phyloP scores from a whole-genome alignment of 2,113 vertebrate species.

The Zosterops borbonicus region DNA sequence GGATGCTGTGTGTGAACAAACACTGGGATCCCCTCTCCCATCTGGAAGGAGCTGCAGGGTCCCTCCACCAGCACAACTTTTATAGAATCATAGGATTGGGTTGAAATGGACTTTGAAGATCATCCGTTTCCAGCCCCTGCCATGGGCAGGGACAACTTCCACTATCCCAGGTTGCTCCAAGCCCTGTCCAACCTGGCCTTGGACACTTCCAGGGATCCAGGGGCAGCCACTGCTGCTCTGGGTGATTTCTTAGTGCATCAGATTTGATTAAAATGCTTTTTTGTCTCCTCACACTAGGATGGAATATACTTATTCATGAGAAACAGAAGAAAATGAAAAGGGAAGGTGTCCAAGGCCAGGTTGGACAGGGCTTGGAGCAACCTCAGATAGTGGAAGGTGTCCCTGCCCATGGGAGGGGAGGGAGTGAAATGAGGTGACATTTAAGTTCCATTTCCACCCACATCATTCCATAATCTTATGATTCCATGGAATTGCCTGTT shows the following conservation, averaged over 20 bases:
- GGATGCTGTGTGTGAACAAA: fast-evolving
- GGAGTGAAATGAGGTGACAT: not conserved
- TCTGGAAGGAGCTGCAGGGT: not conserved
- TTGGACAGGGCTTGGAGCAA: fast-evolving
- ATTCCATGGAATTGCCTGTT: not conserved
- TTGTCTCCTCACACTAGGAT: not conserved
- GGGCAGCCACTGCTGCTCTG: not conserved
- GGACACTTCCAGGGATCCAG: not conserved
- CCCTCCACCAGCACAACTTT: not conserved
- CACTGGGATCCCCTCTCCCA: not conserved
- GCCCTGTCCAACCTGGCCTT: fast-evolving
- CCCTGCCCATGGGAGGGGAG: not conserved
- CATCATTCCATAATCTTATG: not conserved
- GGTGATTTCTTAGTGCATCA: not conserved
- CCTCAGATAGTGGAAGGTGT: not conserved
- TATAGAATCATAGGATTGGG: not conserved
- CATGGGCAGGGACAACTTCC: not conserved
- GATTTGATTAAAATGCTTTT: not conserved
- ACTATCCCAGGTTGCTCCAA: not conserved
- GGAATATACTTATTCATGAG: not conserved
- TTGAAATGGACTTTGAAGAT: not conserved
- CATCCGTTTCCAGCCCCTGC: not conserved
- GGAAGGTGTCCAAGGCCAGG: not conserved
- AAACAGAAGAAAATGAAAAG: not conserved
- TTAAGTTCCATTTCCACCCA: not conserved